phyloP scores from a whole-genome alignment of 2,113 vertebrate genomes.

The Cheilinus undulatus region DNA sequence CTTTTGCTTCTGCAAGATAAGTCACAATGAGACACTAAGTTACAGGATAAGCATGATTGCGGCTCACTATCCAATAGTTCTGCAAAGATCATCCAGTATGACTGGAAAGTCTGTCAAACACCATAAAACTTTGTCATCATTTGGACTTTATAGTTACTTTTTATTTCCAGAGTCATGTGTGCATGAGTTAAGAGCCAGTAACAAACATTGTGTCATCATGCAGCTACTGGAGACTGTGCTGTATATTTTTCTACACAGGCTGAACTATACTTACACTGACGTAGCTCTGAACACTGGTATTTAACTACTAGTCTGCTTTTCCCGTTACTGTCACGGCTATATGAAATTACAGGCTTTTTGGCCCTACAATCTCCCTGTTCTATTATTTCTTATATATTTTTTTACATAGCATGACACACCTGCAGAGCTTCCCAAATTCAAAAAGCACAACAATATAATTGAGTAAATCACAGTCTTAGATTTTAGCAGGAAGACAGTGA shows the following conservation, averaged over 20 bases:
- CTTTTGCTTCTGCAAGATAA: no score
- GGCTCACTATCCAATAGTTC: no score
- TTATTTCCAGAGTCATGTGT: neutral
- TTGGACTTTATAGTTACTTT: neutral
- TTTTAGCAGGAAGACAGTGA: neutral
- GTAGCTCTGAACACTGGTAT: conserved; percentile 1
- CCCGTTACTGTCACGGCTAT: conserved; percentile 5
- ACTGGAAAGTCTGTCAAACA: no score
- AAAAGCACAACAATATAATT: neutral
- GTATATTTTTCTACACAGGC: neutral
- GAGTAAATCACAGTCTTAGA: conserved; percentile 1
- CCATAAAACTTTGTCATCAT: no score
- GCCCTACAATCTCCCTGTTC: neutral
- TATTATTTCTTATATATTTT: neutral
- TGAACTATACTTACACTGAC: neutral
- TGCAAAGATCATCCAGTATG: no score
- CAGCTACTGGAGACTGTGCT: neutral
- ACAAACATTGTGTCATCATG: conserved; percentile 3
- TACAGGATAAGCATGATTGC: no score
- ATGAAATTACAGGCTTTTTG: conserved; percentile 27
- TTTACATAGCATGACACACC: neutral
- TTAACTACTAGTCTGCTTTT: conserved; percentile 22
- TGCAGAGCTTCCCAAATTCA: neutral
- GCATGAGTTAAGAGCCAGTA: neutral
- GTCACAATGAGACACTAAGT: no score